Base-by-base conservation (phyloP, 2,888 invertebrate species). In the Tridacna gigas region DNA sequence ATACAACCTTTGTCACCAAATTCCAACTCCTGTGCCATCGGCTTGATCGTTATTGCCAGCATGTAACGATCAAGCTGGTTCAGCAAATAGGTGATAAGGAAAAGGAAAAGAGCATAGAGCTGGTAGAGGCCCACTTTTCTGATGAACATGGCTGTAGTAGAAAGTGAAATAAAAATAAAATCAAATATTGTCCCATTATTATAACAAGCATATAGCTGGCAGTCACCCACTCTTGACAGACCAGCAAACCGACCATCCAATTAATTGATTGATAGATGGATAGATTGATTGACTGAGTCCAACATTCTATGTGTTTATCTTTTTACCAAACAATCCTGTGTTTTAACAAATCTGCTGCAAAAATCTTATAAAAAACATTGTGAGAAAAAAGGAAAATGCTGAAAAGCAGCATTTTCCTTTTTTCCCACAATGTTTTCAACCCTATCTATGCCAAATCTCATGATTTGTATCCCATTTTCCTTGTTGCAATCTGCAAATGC, bases 31-130 rank as follows among this genome's bases (percentile, higher is more conserved):
- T 93, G 94, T 0, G 94, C 92, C 89, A 94, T 92, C 0, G 93
- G 91, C 73, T 91, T 90, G 76, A 92, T 88, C 7, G 93, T 92
- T 75, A 94, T 93, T 67, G 93, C 91, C 74, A 93, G 86, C 91
- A 92, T 90, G 84, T 92, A 93, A 3, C 94, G 87, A 83, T 94
- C 94, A 37, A 94, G 89, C 87, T 94, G 94, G 83, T 94, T 94
- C 47, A 94, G 87, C 22, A 94, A 89, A 83, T 94, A 94, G 0
- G 94, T 91, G 48, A 93, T 47, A 47, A 94, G 88, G 74, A 94
- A 89, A 47, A 94, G 48, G 15, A 93, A 45, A 73, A 94, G 88
- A 22, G 93, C 93, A 81, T 93, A 94, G 4, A 91, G 69, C 65
- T 91, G 92, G 88, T 94, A 94, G 22, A 83, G 75, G 18, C 76